Evolutionary conservation across 2,113 vertebrate species (phyloP), one percentile per base, ranked within the genome.

Genomic region (Capreolus pygargus): DNA sequence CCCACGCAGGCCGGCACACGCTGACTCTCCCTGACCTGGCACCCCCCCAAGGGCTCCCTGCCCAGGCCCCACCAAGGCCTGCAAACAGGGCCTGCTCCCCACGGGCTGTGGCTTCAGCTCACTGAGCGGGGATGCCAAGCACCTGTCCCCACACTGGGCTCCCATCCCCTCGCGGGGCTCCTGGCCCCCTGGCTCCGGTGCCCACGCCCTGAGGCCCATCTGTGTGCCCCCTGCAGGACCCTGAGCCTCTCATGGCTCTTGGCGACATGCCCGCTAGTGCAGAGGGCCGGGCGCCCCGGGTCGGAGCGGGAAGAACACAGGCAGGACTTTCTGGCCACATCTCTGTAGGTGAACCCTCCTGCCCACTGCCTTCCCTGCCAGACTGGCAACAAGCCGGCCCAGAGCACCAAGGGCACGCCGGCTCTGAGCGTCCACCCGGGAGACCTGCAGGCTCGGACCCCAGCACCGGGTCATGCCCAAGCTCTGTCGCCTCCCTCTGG

Each of bases 241-340:
- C 28, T 55, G 7, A 2, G 7, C 15, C 61, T 64, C 30, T n/a
- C 15, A 7, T 0, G 16, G 61, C 16, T 64, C 61, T 64, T 6
- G 3, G 60, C 0, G 0, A 33, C 9, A 12, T 0, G 1, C 52
- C n/a, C 3, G 0, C 43, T 1, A 2, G 17, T 33, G 30, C 27
- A 30, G 12, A 67, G 33, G 9, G 16, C 33, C 33, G 4, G 2
- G 33, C 8, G 7, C 7, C 33, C 16, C 33, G 33, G 28, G 15
- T 28, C 30, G 45, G 47, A 2, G 12, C 1, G 5, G 33, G 36
- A 67, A 25, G 60, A 55, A 12, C 4, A 13, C 0, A 8, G 11
- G 6, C 1, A 36, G 50, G 36, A 8, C 30, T 33, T 7, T 27
- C 79, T 70, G 3, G 79, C 11, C 27, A 6, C 0, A 1, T 57